Conservation (phyloP, 2,113 vertebrate genomes). For the Tachycineta bicolor region DNA sequence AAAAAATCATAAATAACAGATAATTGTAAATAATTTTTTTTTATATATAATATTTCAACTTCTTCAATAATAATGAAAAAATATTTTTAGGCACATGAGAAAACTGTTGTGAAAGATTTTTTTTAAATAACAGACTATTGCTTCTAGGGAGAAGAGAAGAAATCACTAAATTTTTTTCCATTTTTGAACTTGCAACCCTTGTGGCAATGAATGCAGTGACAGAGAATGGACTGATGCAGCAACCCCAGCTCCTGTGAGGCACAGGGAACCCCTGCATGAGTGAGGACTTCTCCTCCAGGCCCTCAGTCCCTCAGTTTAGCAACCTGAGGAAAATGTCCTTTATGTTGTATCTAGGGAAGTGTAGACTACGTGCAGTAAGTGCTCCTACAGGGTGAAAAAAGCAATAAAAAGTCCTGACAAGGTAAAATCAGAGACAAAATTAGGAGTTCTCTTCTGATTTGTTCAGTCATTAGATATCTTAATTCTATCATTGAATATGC, state of each 20-base stretch:
- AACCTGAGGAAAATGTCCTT: neutral
- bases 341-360: neutral
- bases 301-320: neutral
- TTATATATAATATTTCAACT: neutral
- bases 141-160: neutral
- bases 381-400: neutral
- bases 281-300: neutral
- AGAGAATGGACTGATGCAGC: neutral
- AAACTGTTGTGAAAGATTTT: neutral
- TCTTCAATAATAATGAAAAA: neutral
- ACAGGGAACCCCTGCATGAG: neutral
- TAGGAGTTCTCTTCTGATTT: constrained; percentile 25
- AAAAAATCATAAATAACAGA: neutral
- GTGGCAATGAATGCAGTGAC: neutral
- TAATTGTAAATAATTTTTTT: neutral
- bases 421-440: constrained; percentile 44
- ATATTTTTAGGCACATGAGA: neutral
- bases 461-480: constrained; percentile 42
- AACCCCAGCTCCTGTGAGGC: neutral
- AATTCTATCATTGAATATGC: constrained; percentile 22
- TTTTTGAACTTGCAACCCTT: neutral
- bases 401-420: constrained; percentile 27
- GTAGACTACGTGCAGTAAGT: neutral
- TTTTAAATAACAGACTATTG: neutral
- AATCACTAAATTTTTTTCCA: neutral